Evolutionary conservation across 2,797 vertebrate genomes (phyloP).

Genomic region (Notoglanidium macrostoma): DNA sequence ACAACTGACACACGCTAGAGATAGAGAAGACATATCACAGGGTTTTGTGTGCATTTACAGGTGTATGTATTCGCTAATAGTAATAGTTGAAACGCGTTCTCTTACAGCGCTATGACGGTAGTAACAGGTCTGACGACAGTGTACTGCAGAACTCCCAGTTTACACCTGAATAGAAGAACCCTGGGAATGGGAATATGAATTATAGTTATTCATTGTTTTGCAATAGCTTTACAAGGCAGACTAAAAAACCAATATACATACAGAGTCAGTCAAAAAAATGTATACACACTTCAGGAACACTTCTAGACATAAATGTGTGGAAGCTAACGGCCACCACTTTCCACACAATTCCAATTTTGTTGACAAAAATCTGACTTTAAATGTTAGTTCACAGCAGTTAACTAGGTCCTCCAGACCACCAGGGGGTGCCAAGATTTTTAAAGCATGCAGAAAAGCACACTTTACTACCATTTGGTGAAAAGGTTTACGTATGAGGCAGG

Average conservation of each 20-base stretch:
- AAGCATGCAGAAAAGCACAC: background rate
- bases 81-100: background rate
- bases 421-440: background rate
- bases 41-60: background rate
- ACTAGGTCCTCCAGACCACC: background rate
- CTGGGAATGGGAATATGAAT: slow-evolving; percentile 69
- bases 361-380: background rate
- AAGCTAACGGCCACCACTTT: no score
- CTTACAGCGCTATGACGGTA: slow-evolving; percentile 94
- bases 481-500: background rate
- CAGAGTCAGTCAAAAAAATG: no score
- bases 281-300: no score
- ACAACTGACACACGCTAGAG: slow-evolving; percentile 87
- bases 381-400: background rate
- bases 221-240: background rate
- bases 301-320: no score
- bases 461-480: background rate
- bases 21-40: slow-evolving; percentile 1
- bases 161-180: slow-evolving; percentile 91
- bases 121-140: slow-evolving; percentile 94
- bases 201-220: background rate
- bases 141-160: slow-evolving; percentile 95
- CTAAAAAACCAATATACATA: background rate
- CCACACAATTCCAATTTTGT: no score
- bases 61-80: background rate